Percentiles rank a stretch among this genome's conserved stretches.
Evolutionary conservation across 2,797 vertebrate genomes (phyloP).

Genomic region (Protosalanx chinensis): DNA sequence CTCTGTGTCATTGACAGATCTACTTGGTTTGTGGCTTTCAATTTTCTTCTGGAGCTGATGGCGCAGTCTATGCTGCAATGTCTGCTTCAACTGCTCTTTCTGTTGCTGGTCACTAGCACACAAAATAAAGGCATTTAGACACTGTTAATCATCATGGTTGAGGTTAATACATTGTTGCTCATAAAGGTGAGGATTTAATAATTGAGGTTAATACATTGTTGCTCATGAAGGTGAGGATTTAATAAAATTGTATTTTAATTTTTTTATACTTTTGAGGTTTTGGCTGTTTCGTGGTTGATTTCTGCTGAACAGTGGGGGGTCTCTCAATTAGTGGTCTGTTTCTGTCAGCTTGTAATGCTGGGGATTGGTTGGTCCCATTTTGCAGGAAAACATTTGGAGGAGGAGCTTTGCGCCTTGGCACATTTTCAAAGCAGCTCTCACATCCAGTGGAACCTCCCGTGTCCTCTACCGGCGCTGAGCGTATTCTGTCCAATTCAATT

Average conservation of each 20-base stretch:
- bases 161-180: neutral
- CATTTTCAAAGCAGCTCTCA: neutral
- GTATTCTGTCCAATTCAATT: constrained; percentile 13
- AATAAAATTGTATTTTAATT: no score
- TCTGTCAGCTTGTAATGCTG: constrained; percentile 7
- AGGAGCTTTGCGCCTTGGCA: neutral
- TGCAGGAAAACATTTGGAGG: neutral
- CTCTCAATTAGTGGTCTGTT: constrained; percentile 19
- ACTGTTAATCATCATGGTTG: constrained; percentile 11
- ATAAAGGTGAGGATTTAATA: neutral
- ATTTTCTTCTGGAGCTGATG: constrained; percentile 57
- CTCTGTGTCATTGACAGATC: constrained; percentile 61
- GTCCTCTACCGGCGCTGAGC: constrained; percentile 11
- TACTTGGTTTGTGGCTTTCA: constrained; percentile 56
- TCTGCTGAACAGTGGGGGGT: constrained; percentile 14
- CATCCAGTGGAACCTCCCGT: constrained; percentile 1
- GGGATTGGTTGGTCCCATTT: neutral
- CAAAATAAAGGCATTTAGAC: neutral
- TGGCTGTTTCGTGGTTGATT: constrained; percentile 18
- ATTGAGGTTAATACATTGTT: constrained; percentile 8
- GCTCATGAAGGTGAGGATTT: neutral
- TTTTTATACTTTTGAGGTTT: constrained; percentile 37
- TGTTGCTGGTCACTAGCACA: constrained; percentile 37
- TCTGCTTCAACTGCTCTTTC: constrained; percentile 49
- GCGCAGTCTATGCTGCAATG: constrained; percentile 24